phyloP scores from a whole-genome alignment of 2,888 invertebrate genomes.

The Perizoma flavofasciatum region DNA sequence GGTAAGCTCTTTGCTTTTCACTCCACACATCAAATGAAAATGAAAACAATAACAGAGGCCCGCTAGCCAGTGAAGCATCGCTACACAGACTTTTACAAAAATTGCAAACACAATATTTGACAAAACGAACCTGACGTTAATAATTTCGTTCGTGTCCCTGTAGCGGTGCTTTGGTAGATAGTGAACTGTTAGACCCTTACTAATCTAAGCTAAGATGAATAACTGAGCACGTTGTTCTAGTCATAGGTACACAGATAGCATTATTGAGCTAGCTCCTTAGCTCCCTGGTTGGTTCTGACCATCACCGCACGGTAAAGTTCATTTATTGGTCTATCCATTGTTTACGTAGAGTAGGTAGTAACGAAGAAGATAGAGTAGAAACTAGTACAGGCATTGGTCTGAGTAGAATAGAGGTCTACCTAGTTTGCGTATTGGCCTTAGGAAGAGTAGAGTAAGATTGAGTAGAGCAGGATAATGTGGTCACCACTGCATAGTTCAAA shows the following conservation, averaged over 20 bases:
- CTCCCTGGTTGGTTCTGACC: constrained; percentile 68
- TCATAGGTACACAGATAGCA: constrained; percentile 69
- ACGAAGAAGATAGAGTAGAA: constrained; percentile 43
- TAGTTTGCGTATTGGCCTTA: constrained; percentile 4
- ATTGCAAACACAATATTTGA: neutral
- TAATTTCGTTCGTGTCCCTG: constrained; percentile 30
- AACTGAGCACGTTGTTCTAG: constrained; percentile 71
- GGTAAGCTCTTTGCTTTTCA: constrained; percentile 85
- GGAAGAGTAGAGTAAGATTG: constrained; percentile 17
- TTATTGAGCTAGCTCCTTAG: constrained; percentile 72
- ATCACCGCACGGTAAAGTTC: constrained; percentile 80
- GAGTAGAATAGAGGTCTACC: constrained; percentile 45
- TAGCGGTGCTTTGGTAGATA: constrained; percentile 32
- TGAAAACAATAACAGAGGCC: constrained; percentile 35
- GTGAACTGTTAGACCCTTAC: constrained; percentile 4
- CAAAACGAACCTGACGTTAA: constrained; percentile 1
- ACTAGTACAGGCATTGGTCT: constrained; percentile 51
- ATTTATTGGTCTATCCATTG: constrained; percentile 50
- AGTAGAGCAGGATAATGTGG: neutral
- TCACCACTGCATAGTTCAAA: neutral
- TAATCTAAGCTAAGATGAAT: constrained; percentile 36
- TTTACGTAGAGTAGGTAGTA: constrained; percentile 46
- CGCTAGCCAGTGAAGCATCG: constrained; percentile 8
- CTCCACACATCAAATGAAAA: constrained; percentile 44
- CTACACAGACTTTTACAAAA: neutral